Evolutionary conservation across 2,888 invertebrate genomes (phyloP), one percentile per base, ranked within the genome.

Genomic region (Apoda limacodes): DNA sequence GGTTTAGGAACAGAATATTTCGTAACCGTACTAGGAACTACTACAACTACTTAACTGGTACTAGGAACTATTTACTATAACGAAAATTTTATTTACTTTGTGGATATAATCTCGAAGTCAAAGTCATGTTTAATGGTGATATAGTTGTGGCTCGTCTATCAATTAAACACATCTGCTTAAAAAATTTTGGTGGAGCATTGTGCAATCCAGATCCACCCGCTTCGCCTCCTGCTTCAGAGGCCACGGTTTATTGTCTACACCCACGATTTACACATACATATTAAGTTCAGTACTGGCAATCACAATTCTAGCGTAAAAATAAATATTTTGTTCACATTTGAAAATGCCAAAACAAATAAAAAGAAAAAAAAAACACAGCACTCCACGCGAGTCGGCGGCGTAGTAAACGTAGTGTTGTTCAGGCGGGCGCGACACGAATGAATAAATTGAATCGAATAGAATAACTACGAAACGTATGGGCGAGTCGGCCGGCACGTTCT

Each of bases 61-160:
- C n/a, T n/a, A n/a, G n/a, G n/a, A n/a, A n/a, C n/a, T n/a, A n/a
- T n/a, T n/a, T n/a, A n/a, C n/a, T n/a, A n/a, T n/a, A n/a, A n/a
- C n/a, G n/a, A n/a, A n/a, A n/a, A n/a, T n/a, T n/a, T n/a, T 48
- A 70, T 74, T 76, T 63, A 75, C 76, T 72, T 55, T 61, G 69
- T 15, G 62, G 51, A 35, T 58, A 56, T 52, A 74, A 52, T 51
- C 70, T 67, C 31, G 68, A 65, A 23, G 76, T 64, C 48, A 78
- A 54, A 46, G 74, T 78, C 74, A 76, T 78, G 38, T 65, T 65
- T 46, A 60, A 46, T 50, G 60, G 54, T 47, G 50, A 48, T 48
- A 60, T 52, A 40, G 46, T 58, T 36, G 48, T 47, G 40, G 57
- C 55, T 47, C 58, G 57, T 47, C 55, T 60, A 53, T 67, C 58